Conservation (phyloP, 2,113 vertebrate species). For the Percina caprodes region DNA sequence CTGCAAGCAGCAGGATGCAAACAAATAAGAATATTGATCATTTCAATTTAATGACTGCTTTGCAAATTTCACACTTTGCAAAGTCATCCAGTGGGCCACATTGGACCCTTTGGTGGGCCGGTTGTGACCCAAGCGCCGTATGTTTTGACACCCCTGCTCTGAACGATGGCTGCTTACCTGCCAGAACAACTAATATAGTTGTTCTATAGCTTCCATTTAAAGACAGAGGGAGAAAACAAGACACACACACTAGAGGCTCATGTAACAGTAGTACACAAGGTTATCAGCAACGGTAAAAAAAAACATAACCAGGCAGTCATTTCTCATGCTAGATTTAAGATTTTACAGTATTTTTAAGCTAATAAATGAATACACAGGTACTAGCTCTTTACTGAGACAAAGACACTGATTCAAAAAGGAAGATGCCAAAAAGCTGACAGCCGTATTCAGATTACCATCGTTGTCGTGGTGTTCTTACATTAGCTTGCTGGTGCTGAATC, state of each 20-base stretch:
- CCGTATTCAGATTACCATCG: background rate
- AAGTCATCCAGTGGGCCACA: no score
- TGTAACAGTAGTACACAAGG: background rate
- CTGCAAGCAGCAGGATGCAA: no score
- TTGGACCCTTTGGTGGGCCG: no score
- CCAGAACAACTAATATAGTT: background rate
- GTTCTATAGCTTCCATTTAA: no score
- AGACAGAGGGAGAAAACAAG: no score
- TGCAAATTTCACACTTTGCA: no score
- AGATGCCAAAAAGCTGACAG: background rate
- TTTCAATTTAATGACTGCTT: no score
- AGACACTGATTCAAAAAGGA: background rate
- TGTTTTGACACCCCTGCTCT: no score
- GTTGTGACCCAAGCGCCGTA: no score
- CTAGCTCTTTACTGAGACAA: background rate
- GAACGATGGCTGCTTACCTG: slow-evolving; percentile 8
- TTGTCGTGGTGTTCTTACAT: slow-evolving; percentile 25
- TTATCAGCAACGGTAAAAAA: background rate
- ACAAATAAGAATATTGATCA: no score
- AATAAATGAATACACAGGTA: background rate
- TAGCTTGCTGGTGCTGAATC: slow-evolving; percentile 49
- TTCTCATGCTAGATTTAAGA: slow-evolving; percentile 2
- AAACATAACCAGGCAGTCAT: background rate
- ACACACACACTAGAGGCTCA: no score
- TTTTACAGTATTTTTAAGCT: background rate